phyloP scores from a whole-genome alignment of 2,888 invertebrate species.

The Galeopsomyia nigrocyanea region DNA sequence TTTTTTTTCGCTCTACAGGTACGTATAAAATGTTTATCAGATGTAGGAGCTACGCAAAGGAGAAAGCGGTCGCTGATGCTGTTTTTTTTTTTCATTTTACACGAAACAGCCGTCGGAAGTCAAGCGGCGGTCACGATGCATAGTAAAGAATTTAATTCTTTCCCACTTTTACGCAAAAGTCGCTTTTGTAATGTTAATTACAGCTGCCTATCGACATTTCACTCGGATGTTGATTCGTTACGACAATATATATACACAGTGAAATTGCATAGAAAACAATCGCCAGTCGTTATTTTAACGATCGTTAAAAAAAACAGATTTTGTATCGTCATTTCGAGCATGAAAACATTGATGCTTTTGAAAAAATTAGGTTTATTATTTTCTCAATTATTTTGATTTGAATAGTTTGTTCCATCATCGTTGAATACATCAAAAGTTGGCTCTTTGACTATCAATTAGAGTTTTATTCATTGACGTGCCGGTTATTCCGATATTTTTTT shows the following conservation, averaged over 20 bases:
- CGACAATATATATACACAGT: slow-evolving; percentile 44
- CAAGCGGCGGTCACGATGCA: slow-evolving; percentile 52
- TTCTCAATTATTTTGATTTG: slow-evolving; percentile 34
- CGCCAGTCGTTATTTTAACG: not conserved
- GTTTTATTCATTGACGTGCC: not conserved
- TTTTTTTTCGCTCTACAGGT: slow-evolving; percentile 33
- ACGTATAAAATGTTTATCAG: slow-evolving; percentile 30
- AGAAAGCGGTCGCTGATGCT: slow-evolving; percentile 12
- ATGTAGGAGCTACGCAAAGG: slow-evolving; percentile 25
- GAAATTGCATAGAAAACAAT: slow-evolving; percentile 39
- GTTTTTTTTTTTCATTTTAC: not conserved
- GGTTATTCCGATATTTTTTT: not conserved
- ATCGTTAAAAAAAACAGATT: not conserved
- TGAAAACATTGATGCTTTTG: slow-evolving; percentile 28
- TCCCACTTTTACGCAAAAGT: slow-evolving; percentile 4
- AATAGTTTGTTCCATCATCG: slow-evolving; percentile 26
- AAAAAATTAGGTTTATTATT: slow-evolving; percentile 22
- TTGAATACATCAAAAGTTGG: not conserved
- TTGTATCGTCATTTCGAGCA: slow-evolving; percentile 21
- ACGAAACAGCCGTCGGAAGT: slow-evolving; percentile 31
- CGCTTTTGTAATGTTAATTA: slow-evolving; percentile 36
- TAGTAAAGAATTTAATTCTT: slow-evolving; percentile 36
- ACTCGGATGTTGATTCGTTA: slow-evolving; percentile 38
- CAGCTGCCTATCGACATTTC: slow-evolving; percentile 45
- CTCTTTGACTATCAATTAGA: slow-evolving; percentile 8